Percentiles rank a stretch among this genome's conserved stretches.
Conservation (phyloP, 2,797 vertebrate species). For the Toxotes lorentzi region DNA sequence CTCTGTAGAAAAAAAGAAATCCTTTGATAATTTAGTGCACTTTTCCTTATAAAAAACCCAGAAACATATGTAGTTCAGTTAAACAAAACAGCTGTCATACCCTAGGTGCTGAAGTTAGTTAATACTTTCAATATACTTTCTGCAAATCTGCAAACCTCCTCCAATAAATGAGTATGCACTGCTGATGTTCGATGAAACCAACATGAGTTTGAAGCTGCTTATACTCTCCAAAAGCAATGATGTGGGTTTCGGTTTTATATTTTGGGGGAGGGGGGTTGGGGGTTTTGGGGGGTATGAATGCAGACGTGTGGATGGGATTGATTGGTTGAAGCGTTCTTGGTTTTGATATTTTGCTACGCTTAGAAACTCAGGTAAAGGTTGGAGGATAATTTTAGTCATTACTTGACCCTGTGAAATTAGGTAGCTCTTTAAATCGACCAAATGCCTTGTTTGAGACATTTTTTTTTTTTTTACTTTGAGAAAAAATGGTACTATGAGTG, state of each 20-base stretch:
- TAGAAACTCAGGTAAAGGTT: slow-evolving; percentile 78
- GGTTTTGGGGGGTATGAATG: slow-evolving; percentile 27
- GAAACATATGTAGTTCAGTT: slow-evolving; percentile 45
- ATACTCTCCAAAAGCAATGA: slow-evolving; percentile 53
- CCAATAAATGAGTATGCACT: slow-evolving; percentile 14
- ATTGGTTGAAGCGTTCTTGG: slow-evolving; percentile 42
- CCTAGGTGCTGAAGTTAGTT: not conserved
- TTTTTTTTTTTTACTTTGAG: slow-evolving; percentile 29
- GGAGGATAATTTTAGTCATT: slow-evolving; percentile 58
- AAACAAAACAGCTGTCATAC: slow-evolving; percentile 35
- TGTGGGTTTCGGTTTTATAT: slow-evolving; percentile 36
- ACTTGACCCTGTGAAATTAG: slow-evolving; percentile 58
- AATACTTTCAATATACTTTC: slow-evolving; percentile 21
- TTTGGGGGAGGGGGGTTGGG: not conserved
- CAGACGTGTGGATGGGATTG: slow-evolving; percentile 29
- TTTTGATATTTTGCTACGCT: slow-evolving; percentile 54
- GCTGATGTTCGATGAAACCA: slow-evolving; percentile 51
- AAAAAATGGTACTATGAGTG: slow-evolving; percentile 62
- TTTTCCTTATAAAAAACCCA: slow-evolving; percentile 44
- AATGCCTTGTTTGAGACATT: slow-evolving; percentile 74
- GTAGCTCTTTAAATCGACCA: slow-evolving; percentile 70
- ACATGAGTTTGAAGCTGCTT: slow-evolving; percentile 63
- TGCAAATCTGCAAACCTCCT: slow-evolving; percentile 35
- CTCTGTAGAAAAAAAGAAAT: slow-evolving; percentile 18
- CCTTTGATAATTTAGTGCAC: slow-evolving; percentile 47